Evolutionary conservation across 2,888 invertebrate genomes (phyloP).

Genomic region (Nomada ferruginata): DNA sequence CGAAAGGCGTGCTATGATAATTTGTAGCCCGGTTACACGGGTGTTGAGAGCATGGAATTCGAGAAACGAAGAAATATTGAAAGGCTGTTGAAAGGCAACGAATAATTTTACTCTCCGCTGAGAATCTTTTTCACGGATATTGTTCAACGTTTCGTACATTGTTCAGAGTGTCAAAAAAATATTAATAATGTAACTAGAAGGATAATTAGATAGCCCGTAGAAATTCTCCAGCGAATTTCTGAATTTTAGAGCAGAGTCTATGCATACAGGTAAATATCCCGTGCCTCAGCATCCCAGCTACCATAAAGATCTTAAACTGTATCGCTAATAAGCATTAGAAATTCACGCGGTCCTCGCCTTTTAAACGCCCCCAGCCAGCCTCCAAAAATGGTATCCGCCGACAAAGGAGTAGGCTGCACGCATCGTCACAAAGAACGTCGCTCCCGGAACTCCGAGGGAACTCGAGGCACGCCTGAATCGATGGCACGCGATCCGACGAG

Average conservation of each 20-base stretch:
- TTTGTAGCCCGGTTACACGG: neutral
- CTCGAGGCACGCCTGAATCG: conserved; percentile 16
- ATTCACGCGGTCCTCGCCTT: neutral
- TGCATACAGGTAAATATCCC: too few species aligned
- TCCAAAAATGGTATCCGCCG: neutral
- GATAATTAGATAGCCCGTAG: too few species aligned
- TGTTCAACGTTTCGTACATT: neutral
- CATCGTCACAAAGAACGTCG: conserved; percentile 15
- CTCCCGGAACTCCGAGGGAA: conserved; percentile 25
- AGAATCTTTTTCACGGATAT: neutral
- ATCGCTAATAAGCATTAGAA: neutral
- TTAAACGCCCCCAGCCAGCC: too few species aligned
- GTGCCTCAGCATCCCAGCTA: too few species aligned
- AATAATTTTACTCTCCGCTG: too few species aligned
- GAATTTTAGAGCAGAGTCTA: too few species aligned
- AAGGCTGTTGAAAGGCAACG: too few species aligned
- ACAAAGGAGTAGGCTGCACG: neutral
- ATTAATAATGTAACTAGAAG: too few species aligned
- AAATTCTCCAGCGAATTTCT: too few species aligned
- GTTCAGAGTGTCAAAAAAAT: too few species aligned
- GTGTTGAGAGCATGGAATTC: too few species aligned
- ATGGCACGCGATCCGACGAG: conserved; percentile 36
- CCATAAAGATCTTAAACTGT: too few species aligned
- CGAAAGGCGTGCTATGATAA: conserved; percentile 1
- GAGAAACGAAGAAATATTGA: neutral